phyloP scores from a whole-genome alignment of 2,113 vertebrate species.

The Tylochromis polylepis region DNA sequence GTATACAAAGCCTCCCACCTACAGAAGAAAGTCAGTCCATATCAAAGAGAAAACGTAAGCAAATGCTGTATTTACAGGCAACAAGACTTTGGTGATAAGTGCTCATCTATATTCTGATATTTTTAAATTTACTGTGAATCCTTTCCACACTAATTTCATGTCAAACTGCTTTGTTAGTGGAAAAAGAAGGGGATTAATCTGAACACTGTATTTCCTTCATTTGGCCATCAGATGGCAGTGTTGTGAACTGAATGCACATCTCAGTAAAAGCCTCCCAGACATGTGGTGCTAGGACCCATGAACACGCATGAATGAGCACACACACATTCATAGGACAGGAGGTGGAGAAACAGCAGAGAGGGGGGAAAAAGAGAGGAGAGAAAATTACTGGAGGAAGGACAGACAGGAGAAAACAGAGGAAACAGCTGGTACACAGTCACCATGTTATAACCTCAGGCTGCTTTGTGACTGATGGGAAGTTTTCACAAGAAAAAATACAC shows the following conservation, averaged over 20 bases:
- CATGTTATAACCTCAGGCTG: neutral
- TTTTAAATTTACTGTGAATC: neutral
- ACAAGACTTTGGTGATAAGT: neutral
- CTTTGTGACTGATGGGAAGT: neutral
- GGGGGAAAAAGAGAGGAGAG: neutral
- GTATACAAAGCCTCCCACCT: neutral
- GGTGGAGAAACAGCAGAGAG: neutral
- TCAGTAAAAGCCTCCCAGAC: neutral
- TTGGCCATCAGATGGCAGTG: conserved; percentile 37
- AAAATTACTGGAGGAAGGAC: neutral
- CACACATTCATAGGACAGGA: neutral
- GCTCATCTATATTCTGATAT: neutral
- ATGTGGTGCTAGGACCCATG: neutral
- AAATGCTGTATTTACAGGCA: neutral
- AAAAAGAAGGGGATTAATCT: rapidly evolving
- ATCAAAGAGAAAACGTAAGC: neutral
- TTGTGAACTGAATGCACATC: neutral
- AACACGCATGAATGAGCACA: neutral
- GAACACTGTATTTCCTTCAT: rapidly evolving
- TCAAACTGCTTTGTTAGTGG: neutral
- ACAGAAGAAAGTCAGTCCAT: neutral
- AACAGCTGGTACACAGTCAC: conserved; percentile 21
- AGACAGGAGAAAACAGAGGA: neutral
- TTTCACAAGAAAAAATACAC: neutral
- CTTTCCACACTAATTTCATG: neutral